Percentiles rank a stretch among this genome's conserved stretches.
phyloP scores from a whole-genome alignment of 2,888 invertebrate genomes.

The Lumbricus terrestris region DNA sequence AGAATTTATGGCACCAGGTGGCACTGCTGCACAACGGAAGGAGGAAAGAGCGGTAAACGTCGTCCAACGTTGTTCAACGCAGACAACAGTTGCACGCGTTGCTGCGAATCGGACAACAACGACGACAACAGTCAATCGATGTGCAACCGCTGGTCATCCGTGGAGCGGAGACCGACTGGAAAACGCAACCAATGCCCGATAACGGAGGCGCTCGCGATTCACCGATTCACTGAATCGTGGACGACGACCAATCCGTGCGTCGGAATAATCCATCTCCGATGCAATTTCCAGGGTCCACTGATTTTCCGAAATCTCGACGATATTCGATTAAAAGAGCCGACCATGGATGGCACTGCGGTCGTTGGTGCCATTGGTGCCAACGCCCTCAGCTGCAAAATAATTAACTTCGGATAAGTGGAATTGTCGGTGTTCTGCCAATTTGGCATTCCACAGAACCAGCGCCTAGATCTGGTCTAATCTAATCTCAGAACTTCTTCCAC shows the following conservation, averaged over 20 bases:
- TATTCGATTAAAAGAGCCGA: conserved; percentile 3
- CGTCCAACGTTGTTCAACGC: no score
- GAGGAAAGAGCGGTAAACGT: neutral
- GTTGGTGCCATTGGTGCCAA: no score
- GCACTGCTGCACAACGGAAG: neutral
- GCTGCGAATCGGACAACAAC: neutral
- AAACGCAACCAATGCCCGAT: neutral
- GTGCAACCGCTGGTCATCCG: no score
- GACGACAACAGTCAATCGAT: neutral
- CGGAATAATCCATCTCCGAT: neutral
- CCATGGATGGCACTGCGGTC: neutral
- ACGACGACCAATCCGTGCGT: neutral
- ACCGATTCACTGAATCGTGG: conserved; percentile 3
- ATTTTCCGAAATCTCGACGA: neutral
- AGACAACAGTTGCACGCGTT: neutral
- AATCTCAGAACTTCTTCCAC: neutral
- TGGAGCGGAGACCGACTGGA: neutral
- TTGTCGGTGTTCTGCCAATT: neutral
- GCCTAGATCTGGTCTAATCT: neutral
- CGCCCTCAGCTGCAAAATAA: conserved; percentile 3
- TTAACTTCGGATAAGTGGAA: neutral
- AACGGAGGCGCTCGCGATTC: neutral
- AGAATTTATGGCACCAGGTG: neutral
- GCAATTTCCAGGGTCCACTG: conserved; percentile 3
- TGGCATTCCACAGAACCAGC: neutral